These are phyloP conservation scores for Calidris pugnax DNA, from an alignment of 2,113 vertebrate genomes.

Conservation along the genomic window DNA sequence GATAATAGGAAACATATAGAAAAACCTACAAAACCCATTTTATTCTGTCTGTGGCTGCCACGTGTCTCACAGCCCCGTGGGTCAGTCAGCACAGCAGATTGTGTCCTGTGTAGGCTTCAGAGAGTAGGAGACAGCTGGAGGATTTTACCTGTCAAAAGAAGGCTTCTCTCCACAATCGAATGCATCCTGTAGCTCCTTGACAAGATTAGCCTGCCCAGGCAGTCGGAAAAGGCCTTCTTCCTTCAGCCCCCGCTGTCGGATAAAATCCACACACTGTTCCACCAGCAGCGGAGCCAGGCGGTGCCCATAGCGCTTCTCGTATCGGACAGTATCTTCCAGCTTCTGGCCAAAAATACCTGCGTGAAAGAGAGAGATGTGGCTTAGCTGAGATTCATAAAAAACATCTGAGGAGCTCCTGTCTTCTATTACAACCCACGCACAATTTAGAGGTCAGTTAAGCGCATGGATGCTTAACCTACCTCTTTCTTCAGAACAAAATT, in stretches of 20 bases:
- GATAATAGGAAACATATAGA: neutral
- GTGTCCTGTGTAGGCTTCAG: neutral
- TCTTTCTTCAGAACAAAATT: neutral
- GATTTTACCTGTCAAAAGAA: slow-evolving; percentile 89
- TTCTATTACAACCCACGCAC: accelerated
- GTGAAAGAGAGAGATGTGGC: neutral
- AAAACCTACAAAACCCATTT: neutral
- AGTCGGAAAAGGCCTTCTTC: slow-evolving; percentile 95
- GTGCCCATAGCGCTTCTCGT: slow-evolving; percentile 89
- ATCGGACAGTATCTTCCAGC: slow-evolving; percentile 93
- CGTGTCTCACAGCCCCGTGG: neutral
- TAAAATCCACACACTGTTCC: slow-evolving; percentile 96
- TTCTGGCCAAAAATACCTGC: slow-evolving; percentile 97
- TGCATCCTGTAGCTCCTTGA: slow-evolving; percentile 95
- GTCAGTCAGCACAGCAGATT: neutral
- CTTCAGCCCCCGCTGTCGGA: slow-evolving; percentile 87
- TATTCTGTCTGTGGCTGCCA: neutral
- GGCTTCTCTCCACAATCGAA: slow-evolving; percentile 98
- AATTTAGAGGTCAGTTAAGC: neutral
- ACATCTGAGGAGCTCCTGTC: neutral
- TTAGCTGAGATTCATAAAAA: neutral
- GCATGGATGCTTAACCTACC: neutral
- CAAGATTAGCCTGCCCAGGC: slow-evolving; percentile 95
- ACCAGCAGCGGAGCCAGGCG: slow-evolving; percentile 93
- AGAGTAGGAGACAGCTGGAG: neutral